Conservation (phyloP, 2,888 invertebrate genomes). For the Agrotis exclamationis region DNA sequence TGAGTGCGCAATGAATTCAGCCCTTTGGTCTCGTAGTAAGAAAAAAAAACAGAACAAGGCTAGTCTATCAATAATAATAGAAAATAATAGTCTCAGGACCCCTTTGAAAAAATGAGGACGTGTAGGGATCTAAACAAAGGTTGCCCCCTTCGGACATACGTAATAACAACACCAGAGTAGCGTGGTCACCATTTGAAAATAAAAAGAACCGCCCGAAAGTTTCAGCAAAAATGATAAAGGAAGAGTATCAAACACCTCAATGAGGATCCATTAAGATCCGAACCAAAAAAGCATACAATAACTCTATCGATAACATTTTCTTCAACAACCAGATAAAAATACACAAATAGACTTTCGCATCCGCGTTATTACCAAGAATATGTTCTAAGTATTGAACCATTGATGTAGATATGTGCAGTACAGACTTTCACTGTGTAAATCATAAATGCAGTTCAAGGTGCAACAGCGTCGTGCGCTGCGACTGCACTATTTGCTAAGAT, state of each 20-base stretch:
- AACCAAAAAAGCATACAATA: not conserved
- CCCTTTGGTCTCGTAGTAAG: not conserved
- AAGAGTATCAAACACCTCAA: no score
- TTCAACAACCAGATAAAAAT: not conserved
- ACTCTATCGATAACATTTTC: conserved; percentile 1
- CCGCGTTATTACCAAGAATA: conserved; percentile 12
- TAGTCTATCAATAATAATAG: no score
- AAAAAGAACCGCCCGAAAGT: no score
- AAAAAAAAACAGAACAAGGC: not conserved
- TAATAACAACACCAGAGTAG: no score
- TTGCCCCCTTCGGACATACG: no score
- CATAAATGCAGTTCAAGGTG: conserved; percentile 70
- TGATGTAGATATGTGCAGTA: conserved; percentile 26
- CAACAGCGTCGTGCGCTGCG: conserved; percentile 54
- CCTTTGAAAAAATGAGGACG: no score
- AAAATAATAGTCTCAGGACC: no score
- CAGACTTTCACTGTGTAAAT: conserved; percentile 67
- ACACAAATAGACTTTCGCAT: conserved; percentile 8
- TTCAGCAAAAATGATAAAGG: no score
- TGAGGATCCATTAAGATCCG: no score
- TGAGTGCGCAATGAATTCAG: not conserved
- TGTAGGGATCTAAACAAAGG: no score
- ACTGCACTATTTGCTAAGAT: conserved; percentile 51
- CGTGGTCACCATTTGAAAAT: no score
- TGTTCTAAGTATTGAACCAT: conserved; percentile 9